These are phyloP conservation scores for Hoplostethus mediterraneus DNA, from an alignment of 2,797 vertebrate genomes.

Conservation along the genomic window DNA sequence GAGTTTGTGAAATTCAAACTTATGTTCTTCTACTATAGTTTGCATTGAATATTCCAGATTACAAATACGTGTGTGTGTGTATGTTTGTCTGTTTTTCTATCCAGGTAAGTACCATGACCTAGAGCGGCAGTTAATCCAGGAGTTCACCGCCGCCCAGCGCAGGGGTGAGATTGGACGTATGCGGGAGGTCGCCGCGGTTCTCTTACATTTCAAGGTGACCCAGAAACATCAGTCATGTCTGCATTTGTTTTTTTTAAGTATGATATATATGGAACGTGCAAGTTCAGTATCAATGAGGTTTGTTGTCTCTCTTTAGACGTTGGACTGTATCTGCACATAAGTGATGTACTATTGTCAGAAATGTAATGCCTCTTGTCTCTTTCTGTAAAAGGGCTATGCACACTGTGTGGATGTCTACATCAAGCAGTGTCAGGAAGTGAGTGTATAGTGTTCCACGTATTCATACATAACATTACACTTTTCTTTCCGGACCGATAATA, in stretches of 20 bases:
- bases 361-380: slow-evolving; percentile 50
- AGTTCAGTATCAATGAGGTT: not conserved
- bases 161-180: slow-evolving; percentile 96
- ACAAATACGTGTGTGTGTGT: slow-evolving; percentile 9
- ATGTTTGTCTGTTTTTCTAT: slow-evolving; percentile 21
- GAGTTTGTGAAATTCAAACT: slow-evolving; percentile 74
- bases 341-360: slow-evolving; percentile 10
- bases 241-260: not conserved
- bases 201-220: slow-evolving; percentile 98
- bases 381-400: slow-evolving; percentile 92
- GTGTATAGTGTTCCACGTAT: slow-evolving; percentile 27
- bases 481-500: not conserved
- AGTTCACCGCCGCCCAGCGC: slow-evolving; percentile 96
- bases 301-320: not conserved
- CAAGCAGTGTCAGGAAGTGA: slow-evolving; percentile 99
- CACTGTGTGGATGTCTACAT: slow-evolving; percentile 99
- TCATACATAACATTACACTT: not conserved
- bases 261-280: not conserved
- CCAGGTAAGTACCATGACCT: slow-evolving; percentile 99
- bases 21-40: not conserved
- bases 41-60: slow-evolving; percentile 1
- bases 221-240: slow-evolving; percentile 20
- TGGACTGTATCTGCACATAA: slow-evolving; percentile 2
- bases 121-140: slow-evolving; percentile 97
- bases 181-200: slow-evolving; percentile 97